Conservation (phyloP, 2,113 vertebrate species). For the Cyprinodon brontotheroides region DNA sequence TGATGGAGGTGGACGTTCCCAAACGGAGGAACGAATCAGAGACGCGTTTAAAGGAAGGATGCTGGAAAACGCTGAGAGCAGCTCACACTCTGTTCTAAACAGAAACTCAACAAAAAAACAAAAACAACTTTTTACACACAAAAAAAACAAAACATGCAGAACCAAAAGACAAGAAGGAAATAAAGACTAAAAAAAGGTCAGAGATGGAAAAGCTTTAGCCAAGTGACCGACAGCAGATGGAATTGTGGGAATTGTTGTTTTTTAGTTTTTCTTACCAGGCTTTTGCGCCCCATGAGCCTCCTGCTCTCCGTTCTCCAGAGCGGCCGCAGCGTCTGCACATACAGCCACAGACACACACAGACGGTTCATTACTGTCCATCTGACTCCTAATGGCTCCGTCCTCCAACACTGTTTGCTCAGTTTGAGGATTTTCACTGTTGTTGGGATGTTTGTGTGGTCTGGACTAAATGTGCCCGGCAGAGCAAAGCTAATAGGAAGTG, state of each 20-base stretch:
- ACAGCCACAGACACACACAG: slow-evolving; percentile 60
- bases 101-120: background rate
- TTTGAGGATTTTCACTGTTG: slow-evolving; percentile 8
- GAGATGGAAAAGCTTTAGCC: background rate
- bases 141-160: slow-evolving; percentile 10
- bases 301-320: slow-evolving; percentile 87
- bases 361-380: slow-evolving; percentile 45
- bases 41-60: background rate
- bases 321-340: slow-evolving; percentile 71
- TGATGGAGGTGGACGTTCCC: too few relatives aligned
- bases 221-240: slow-evolving; percentile 18
- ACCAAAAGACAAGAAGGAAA: background rate
- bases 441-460: background rate
- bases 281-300: slow-evolving; percentile 78
- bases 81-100: slow-evolving; percentile 19
- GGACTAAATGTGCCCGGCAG: slow-evolving; percentile 4
- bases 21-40: too few relatives aligned
- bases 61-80: slow-evolving; percentile 2
- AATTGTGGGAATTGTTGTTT: slow-evolving; percentile 30
- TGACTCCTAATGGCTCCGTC: slow-evolving; percentile 7
- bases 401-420: background rate
- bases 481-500: background rate
- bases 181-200: slow-evolving; percentile 10
- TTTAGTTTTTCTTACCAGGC: slow-evolving; percentile 74
- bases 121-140: background rate